These are phyloP conservation scores for Epirrhoe alternata DNA, from an alignment of 2,888 invertebrate species.

Conservation along the genomic window DNA sequence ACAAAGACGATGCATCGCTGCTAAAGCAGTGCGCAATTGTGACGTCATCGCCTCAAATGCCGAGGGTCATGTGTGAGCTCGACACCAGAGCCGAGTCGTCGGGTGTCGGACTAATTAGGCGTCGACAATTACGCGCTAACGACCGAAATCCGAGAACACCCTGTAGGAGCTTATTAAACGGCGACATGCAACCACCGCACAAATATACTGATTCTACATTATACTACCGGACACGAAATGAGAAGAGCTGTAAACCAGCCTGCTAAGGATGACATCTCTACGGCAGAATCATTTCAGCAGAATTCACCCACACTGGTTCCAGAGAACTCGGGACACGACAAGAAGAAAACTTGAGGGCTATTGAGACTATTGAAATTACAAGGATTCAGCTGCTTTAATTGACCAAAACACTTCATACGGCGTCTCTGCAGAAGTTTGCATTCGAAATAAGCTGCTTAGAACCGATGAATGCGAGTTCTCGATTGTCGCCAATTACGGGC, in stretches of 20 bases:
- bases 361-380: not conserved
- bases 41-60: slow-evolving; percentile 60
- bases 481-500: slow-evolving; percentile 25
- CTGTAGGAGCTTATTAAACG: slow-evolving; percentile 73
- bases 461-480: slow-evolving; percentile 24
- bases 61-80: slow-evolving; percentile 75
- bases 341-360: no score
- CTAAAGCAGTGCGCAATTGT: slow-evolving; percentile 36
- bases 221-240: slow-evolving; percentile 20
- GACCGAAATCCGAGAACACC: slow-evolving; percentile 74
- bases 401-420: slow-evolving; percentile 11
- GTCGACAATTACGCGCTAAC: slow-evolving; percentile 80
- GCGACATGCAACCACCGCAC: slow-evolving; percentile 53
- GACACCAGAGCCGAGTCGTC: slow-evolving; percentile 67
- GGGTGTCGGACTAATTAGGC: slow-evolving; percentile 77
- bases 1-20: slow-evolving; percentile 25
- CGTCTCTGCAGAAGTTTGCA: slow-evolving; percentile 22
- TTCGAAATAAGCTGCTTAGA: slow-evolving; percentile 26
- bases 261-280: no score
- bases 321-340: no score
- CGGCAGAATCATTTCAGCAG: no score
- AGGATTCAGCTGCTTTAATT: not conserved
- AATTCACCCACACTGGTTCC: no score
- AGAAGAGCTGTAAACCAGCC: not conserved
- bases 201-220: slow-evolving; percentile 36